Base-by-base conservation (phyloP, 2,797 vertebrate species). In the Micromesistius poutassou region DNA sequence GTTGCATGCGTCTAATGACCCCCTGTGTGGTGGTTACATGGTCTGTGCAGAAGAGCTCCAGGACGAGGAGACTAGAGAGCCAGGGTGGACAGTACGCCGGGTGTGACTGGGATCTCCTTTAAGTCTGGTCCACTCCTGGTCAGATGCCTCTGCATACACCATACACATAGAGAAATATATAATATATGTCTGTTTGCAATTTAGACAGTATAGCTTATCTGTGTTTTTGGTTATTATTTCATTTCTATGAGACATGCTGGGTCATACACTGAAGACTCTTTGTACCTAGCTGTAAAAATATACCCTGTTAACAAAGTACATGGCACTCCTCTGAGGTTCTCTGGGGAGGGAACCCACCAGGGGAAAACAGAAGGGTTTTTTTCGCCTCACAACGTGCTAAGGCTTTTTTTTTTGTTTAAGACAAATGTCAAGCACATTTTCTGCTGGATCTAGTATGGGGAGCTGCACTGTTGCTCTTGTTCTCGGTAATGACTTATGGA, bases 221-320 rank as follows among this genome's bases (percentile, higher is more conserved):
- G 16, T 55, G 46, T 55, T 22, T 19, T 19, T 55, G 46, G 46
- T 55, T 55, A 46, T 55, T 19, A 55, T 55, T 19, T 22, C 19
- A 50, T 50, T 50, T 50, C 33, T 46, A 46, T 62, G 22, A 8
- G 55, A 62, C 5, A 55, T 46, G 80, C 82, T 74, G 5, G 36
- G 87, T 87, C 86, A 83, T 85, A 62, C 89, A 82, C 87, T 89
- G 86, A 87, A 85, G 73, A 72, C 50, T 76, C 30, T 79, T 78
- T 31, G 87, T 86, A 84, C 74, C 87, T 79, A 87, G 85, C 81
- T 84, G 40, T 42, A 42, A 85, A 85, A 88, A 85, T 62, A 50
- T 81, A 75, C 77, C 33, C 68, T 82, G 81, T 80, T 79, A 86
- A 85, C 22, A 62, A n/a, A n/a, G n/a, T 5, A 25, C n/a, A 25